phyloP scores from a whole-genome alignment of 1,140 invertebrate species.

The Rhopalosiphum maidis region DNA sequence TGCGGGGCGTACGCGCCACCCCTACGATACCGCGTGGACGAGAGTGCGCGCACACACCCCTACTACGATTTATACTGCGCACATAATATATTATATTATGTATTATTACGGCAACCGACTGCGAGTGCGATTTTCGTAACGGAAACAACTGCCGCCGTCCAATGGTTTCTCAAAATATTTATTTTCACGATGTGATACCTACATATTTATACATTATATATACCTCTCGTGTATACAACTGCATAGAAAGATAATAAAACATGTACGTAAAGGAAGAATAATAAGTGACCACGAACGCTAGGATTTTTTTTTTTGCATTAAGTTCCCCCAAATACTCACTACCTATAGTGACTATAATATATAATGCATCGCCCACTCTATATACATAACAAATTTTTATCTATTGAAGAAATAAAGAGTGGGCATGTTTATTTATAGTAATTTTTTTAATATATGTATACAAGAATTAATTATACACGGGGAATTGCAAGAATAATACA shows the following conservation, averaged over 20 bases:
- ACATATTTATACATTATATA: no score
- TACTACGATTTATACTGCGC: neutral
- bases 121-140: conserved; percentile 48
- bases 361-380: no score
- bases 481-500: neutral
- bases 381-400: no score
- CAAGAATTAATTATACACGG: neutral
- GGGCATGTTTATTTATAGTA: no score
- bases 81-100: neutral
- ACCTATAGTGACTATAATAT: no score
- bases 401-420: no score
- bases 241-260: neutral
- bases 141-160: conserved; percentile 24
- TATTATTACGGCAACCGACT: neutral
- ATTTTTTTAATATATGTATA: no score
- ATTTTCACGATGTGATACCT: neutral
- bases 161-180: conserved; percentile 55
- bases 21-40: neutral
- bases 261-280: neutral
- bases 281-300: neutral
- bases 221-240: neutral
- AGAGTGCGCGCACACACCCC: neutral
- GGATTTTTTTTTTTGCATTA: neutral
- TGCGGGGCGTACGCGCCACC: neutral
- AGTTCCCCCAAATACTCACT: neutral